Evolutionary conservation across 2,113 vertebrate species (phyloP).

Genomic region (Trichechus manatus): DNA sequence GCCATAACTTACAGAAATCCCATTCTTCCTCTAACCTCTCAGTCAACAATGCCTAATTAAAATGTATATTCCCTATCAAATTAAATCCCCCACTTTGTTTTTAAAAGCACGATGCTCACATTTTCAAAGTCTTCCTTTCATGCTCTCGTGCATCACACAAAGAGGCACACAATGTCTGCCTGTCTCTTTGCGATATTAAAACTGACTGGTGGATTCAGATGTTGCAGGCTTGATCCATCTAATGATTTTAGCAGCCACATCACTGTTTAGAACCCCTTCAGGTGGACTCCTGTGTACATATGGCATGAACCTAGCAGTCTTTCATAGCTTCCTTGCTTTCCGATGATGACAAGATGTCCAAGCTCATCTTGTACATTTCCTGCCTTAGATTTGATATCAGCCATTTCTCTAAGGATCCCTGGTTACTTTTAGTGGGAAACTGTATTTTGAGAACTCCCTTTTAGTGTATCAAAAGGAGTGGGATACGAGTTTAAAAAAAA

Average conservation of each 20-base stretch:
- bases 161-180: neutral
- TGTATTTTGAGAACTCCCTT: neutral
- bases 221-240: neutral
- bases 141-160: neutral
- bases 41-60: conserved; percentile 20
- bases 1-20: neutral
- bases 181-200: conserved; percentile 13
- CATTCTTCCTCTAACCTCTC: neutral
- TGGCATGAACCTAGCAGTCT: neutral
- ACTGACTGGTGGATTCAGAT: neutral
- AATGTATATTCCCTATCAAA: conserved; percentile 21
- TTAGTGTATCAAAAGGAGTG: neutral
- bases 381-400: neutral
- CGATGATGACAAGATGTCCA: neutral
- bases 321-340: neutral
- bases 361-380: neutral
- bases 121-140: conserved; percentile 26
- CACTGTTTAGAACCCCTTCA: neutral
- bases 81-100: neutral
- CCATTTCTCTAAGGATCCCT: conserved; percentile 23
- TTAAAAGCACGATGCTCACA: neutral
- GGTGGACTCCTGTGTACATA: neutral
- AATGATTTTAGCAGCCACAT: neutral
- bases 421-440: conserved; percentile 1
- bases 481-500: conserved; percentile 21